These are phyloP conservation scores for Tupiocoris notatus DNA, from an alignment of 2,888 invertebrate species.

Conservation along the genomic window DNA sequence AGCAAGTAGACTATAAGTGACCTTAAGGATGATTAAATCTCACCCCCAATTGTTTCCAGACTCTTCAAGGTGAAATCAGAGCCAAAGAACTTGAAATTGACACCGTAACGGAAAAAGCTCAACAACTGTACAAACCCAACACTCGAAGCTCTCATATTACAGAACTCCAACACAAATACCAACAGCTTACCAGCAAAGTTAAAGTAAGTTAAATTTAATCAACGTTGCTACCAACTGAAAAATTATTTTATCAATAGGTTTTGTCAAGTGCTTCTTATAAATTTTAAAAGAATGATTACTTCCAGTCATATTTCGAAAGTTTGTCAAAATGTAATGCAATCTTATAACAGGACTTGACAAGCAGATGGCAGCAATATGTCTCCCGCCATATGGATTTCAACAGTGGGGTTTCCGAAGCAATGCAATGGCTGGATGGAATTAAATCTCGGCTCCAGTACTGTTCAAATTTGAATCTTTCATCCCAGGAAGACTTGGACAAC, in stretches of 20 bases:
- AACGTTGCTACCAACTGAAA: background rate
- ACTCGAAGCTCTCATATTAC: slow-evolving; percentile 79
- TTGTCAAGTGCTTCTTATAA: background rate
- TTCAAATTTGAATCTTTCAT: slow-evolving; percentile 75
- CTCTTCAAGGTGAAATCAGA: slow-evolving; percentile 80
- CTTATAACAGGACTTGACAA: slow-evolving; percentile 66
- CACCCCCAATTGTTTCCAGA: too few relatives aligned
- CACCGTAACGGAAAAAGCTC: slow-evolving; percentile 86
- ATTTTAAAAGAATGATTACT: background rate
- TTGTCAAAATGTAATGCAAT: background rate
- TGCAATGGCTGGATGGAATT: slow-evolving; percentile 79
- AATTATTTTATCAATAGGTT: background rate
- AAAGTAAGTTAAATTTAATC: slow-evolving; percentile 57
- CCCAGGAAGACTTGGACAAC: slow-evolving; percentile 80
- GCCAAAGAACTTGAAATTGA: slow-evolving; percentile 92
- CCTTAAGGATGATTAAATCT: background rate
- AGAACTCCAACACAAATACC: slow-evolving; percentile 88
- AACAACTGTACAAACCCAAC: slow-evolving; percentile 75
- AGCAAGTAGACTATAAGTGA: too few relatives aligned
- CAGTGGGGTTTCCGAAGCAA: slow-evolving; percentile 73
- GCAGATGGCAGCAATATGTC: slow-evolving; percentile 90
- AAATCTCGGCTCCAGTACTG: slow-evolving; percentile 83
- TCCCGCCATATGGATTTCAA: slow-evolving; percentile 84
- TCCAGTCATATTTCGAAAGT: background rate
- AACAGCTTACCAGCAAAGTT: slow-evolving; percentile 82